Evolutionary conservation across 2,888 invertebrate genomes (phyloP).

Genomic region (Loripinus fragilis): DNA sequence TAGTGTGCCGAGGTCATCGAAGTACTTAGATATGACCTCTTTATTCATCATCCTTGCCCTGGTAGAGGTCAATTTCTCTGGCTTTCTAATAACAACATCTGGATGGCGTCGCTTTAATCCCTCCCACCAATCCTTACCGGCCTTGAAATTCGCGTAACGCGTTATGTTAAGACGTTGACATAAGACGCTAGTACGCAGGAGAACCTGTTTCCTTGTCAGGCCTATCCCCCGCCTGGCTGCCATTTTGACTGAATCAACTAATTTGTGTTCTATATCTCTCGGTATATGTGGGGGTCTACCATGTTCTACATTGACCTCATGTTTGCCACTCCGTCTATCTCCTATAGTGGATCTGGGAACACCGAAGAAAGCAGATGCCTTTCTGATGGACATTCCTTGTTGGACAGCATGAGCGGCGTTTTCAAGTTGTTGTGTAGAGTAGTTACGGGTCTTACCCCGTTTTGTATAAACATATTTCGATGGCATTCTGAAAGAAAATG

Average conservation of each 20-base stretch:
- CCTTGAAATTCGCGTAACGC: constrained; percentile 6
- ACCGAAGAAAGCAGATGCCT: constrained; percentile 30
- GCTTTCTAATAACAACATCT: background rate
- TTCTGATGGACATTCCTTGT: constrained; percentile 30
- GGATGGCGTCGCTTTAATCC: constrained; percentile 9
- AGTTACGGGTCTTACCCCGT: background rate
- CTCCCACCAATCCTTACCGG: constrained; percentile 14
- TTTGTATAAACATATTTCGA: constrained; percentile 1
- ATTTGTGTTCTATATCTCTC: constrained; percentile 28
- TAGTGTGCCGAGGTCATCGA: constrained; percentile 15
- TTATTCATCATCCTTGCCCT: constrained; percentile 24
- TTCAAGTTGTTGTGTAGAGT: background rate
- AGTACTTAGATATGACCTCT: constrained; percentile 15
- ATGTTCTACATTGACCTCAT: constrained; percentile 10
- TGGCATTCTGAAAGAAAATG: constrained; percentile 19
- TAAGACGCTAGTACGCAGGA: constrained; percentile 10
- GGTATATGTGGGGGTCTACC: constrained; percentile 43
- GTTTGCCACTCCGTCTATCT: constrained; percentile 31
- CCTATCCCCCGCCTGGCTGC: constrained; percentile 44
- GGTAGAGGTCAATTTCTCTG: background rate
- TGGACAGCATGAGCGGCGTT: constrained; percentile 14
- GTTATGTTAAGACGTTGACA: background rate
- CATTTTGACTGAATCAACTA: constrained; percentile 44
- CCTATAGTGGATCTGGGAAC: constrained; percentile 41
- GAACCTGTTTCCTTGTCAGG: constrained; percentile 29